Evolutionary conservation across 1,140 invertebrate genomes (phyloP).

Genomic region (Drosophila seguyi): DNA sequence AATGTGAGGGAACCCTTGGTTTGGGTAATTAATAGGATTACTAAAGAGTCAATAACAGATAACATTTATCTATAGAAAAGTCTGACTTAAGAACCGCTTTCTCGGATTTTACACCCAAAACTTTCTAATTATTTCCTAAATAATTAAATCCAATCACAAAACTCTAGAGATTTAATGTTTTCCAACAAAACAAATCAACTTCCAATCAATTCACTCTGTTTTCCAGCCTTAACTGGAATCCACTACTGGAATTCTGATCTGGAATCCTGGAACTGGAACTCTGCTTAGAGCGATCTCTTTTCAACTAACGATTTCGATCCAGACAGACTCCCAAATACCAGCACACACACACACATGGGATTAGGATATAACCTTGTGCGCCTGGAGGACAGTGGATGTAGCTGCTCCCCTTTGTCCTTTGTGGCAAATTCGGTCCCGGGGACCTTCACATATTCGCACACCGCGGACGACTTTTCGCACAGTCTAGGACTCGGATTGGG

Average conservation of each 20-base stretch:
- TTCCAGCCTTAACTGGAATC: not conserved
- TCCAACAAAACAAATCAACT: not conserved
- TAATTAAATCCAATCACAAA: not conserved
- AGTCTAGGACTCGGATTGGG: conserved; percentile 28
- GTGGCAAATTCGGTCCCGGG: conserved; percentile 8
- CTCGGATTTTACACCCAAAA: no score
- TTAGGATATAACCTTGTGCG: conserved; percentile 13
- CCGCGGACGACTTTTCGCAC: conserved; percentile 30
- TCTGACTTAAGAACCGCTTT: no score
- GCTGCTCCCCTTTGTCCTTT: conserved; percentile 15
- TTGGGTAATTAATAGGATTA: no score
- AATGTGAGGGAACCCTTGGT: no score
- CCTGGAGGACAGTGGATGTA: conserved; percentile 2
- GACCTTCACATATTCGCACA: conserved; percentile 24
- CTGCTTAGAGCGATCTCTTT: not conserved
- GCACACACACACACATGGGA: not conserved
- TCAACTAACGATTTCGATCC: not conserved
- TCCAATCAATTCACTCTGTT: not conserved
- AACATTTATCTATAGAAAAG: no score
- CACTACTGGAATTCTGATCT: not conserved
- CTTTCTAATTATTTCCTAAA: not conserved
- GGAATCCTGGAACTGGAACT: not conserved
- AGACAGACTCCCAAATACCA: conserved; percentile 5
- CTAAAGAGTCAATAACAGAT: no score
- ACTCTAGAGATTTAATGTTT: not conserved